Conservation (phyloP, 2,797 vertebrate genomes). For the Falco biarmicus region DNA sequence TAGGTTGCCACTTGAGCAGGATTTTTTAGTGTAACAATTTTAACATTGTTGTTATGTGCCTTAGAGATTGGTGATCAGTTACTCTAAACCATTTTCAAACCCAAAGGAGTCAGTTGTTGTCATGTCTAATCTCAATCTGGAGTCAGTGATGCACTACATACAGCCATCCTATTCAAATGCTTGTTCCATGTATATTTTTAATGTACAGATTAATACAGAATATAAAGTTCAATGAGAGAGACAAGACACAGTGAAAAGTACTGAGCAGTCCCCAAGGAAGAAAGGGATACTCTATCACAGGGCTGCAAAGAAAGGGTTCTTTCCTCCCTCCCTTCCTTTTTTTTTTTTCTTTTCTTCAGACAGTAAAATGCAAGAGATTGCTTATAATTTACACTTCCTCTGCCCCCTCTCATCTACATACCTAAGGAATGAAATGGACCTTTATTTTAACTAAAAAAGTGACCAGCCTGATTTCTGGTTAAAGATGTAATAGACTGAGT, state of each 20-base stretch:
- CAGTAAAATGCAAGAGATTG: not conserved
- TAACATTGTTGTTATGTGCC: not conserved
- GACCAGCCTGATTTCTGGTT: not conserved
- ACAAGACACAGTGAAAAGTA: not conserved
- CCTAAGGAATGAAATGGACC: not conserved
- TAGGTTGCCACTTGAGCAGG: not conserved
- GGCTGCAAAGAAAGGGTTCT: not conserved
- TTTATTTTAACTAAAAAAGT: not conserved
- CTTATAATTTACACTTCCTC: not conserved
- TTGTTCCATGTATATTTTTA: not conserved
- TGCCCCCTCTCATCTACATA: not conserved
- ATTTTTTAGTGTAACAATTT: not conserved
- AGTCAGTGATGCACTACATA: not conserved
- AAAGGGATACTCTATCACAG: not conserved
- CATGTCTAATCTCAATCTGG: not conserved
- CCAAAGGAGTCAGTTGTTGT: not conserved
- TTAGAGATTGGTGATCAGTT: not conserved
- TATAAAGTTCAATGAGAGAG: not conserved
- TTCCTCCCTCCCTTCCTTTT: not conserved
- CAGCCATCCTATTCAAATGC: not conserved
- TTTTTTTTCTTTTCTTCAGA: not conserved
- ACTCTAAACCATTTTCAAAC: not conserved
- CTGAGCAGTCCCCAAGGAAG: not conserved
- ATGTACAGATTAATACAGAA: not conserved
- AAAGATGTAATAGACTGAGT: not conserved